A percentile compares a stretch with the other conserved stretches of the same genome.
Conservation (phyloP, 1,140 invertebrate genomes). For the Cotesia typhae region DNA sequence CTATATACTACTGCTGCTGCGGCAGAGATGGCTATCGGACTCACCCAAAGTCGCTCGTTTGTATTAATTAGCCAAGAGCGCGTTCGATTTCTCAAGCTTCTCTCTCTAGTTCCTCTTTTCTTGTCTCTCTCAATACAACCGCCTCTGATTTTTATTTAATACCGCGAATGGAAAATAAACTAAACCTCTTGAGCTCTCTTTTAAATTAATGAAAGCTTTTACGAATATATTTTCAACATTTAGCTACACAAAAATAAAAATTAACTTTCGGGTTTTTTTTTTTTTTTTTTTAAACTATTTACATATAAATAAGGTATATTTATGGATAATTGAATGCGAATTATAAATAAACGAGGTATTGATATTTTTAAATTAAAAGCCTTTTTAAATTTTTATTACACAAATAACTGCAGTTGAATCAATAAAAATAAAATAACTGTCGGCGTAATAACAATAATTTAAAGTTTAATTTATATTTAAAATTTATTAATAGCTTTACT, state of each 20-base stretch:
- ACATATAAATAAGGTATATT: neutral
- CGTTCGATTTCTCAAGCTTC: slow-evolving; percentile 45
- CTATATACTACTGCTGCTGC: neutral
- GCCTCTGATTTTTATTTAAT: neutral
- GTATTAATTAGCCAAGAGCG: slow-evolving; percentile 50
- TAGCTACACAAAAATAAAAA: too few relatives aligned
- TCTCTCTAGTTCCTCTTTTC: slow-evolving; percentile 38
- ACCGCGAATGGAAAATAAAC: neutral
- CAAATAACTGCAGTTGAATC: too few relatives aligned
- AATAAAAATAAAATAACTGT: too few relatives aligned
- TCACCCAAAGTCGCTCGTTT: slow-evolving; percentile 43
- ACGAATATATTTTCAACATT: too few relatives aligned
- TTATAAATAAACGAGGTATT: neutral
- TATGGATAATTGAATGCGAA: neutral
- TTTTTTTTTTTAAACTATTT: too few relatives aligned
- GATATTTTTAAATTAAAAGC: neutral
- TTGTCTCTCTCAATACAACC: slow-evolving; percentile 33
- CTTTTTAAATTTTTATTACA: too few relatives aligned
- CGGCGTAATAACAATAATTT: too few relatives aligned
- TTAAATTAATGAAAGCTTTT: too few relatives aligned
- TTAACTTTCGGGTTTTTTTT: too few relatives aligned
- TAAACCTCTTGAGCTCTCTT: too few relatives aligned
- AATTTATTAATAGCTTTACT: neutral
- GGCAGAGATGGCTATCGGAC: slow-evolving; percentile 42
- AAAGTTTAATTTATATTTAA: too few relatives aligned